Conservation (phyloP, 1,140 invertebrate genomes). For the Cydia splendana region DNA sequence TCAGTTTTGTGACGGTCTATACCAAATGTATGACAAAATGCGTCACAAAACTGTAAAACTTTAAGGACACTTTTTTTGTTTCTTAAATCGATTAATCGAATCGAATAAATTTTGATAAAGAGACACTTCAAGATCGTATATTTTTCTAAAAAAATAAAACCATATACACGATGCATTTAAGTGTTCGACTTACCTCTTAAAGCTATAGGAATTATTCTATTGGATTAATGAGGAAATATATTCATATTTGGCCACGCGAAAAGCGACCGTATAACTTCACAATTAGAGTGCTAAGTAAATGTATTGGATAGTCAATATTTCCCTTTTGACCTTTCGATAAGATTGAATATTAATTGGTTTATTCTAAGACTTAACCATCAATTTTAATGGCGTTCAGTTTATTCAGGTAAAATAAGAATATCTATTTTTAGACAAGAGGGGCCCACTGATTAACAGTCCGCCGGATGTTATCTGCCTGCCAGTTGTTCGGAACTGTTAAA, state of each 20-base stretch:
- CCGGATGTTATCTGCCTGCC: too few species aligned
- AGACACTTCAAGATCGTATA: too few species aligned
- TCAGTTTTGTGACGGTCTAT: too few species aligned
- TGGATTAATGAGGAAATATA: neutral
- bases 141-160: too few species aligned
- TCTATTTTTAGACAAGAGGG: slow-evolving; percentile 13
- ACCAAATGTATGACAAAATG: too few species aligned
- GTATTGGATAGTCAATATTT: neutral
- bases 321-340: neutral
- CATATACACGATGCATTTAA: too few species aligned
- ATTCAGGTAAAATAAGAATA: neutral
- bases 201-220: neutral
- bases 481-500: too few species aligned
- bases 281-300: neutral
- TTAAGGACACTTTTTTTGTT: too few species aligned
- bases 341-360: slow-evolving; percentile 9
- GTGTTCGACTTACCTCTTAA: neutral
- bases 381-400: neutral
- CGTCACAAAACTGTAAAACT: too few species aligned
- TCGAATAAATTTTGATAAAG: too few species aligned
- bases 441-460: too few species aligned
- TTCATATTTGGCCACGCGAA: neutral
- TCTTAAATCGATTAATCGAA: too few species aligned
- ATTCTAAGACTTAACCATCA: neutral
- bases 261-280: neutral